Base-by-base conservation (phyloP, 2,113 vertebrate genomes). In the Podarcis cretensis region DNA sequence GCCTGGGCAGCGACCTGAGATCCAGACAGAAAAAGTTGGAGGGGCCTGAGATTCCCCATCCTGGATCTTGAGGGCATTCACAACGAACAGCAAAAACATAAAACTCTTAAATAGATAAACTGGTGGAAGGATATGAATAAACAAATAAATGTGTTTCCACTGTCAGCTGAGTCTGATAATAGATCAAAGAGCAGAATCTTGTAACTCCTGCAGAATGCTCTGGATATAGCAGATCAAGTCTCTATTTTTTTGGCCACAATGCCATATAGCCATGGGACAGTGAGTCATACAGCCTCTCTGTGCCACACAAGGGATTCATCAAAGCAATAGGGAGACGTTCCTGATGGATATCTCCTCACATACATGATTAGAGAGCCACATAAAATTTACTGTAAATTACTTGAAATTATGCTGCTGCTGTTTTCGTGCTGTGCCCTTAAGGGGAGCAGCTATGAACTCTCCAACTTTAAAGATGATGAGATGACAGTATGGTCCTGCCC, bases 351-450 rank as follows among this genome's bases (percentile, higher is more conserved):
- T 69, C 63, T 83, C 82, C 63, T 86, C 73, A 68, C n/a, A 59
- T 83, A 77, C 14, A 71, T 77, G 76, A 82, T 59, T 81, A 77
- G 25, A 76, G 73, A 77, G 32, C 40, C 63, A 90, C 40, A 86
- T 82, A 89, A 77, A 77, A 86, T 77, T 69, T 77, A 83, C 63
- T 59, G 65, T 77, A 40, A 83, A 83, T 88, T 88, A 68, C 80
- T 76, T 20, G 40, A 76, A 83, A 88, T 75, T 76, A 48, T 76
- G 57, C 71, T 83, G 18, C 30, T 83, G 59, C 57, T 76, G 12
- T 35, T 88, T 88, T 43, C 14, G 14, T 83, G 59, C 83, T 74
- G 7, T 88, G 54, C 79, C 87, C 7, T n/a, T 32, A 77, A 54
- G 73, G 87, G 76, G 16, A 81, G 54, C 73, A 27, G 68, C 48